These are phyloP conservation scores for Cyanistes caeruleus DNA, from an alignment of 2,113 vertebrate genomes.

Conservation along the genomic window DNA sequence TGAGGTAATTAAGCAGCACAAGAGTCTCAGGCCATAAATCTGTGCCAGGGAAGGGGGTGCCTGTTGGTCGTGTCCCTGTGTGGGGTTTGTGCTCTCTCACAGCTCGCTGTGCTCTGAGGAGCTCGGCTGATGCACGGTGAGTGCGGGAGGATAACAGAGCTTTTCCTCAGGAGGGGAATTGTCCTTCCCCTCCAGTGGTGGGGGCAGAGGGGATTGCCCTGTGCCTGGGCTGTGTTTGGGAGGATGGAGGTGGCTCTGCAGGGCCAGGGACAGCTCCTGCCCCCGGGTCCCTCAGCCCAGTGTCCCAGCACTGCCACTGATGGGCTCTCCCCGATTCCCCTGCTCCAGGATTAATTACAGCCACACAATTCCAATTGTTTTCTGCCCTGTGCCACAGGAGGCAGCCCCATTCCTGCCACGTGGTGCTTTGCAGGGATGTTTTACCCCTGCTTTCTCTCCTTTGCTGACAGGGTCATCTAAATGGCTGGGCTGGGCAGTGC, in stretches of 20 bases:
- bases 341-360: not conserved
- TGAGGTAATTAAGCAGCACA: not conserved
- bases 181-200: not conserved
- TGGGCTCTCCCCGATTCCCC: not conserved
- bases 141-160: not conserved
- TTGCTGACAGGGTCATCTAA: not conserved
- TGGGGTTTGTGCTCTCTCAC: accelerated
- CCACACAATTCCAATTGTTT: not conserved
- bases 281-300: accelerated
- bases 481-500: not conserved
- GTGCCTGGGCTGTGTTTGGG: not conserved
- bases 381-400: not conserved
- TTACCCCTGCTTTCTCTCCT: not conserved
- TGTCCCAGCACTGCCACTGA: accelerated
- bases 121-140: accelerated
- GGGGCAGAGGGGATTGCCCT: not conserved
- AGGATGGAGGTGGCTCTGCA: not conserved
- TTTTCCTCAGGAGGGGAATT: not conserved
- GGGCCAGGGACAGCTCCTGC: not conserved
- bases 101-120: accelerated
- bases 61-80: accelerated
- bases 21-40: not conserved
- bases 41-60: accelerated
- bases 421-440: not conserved
- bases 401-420: not conserved